phyloP scores from a whole-genome alignment of 2,113 vertebrate genomes.

The Oostethus manadensis region DNA sequence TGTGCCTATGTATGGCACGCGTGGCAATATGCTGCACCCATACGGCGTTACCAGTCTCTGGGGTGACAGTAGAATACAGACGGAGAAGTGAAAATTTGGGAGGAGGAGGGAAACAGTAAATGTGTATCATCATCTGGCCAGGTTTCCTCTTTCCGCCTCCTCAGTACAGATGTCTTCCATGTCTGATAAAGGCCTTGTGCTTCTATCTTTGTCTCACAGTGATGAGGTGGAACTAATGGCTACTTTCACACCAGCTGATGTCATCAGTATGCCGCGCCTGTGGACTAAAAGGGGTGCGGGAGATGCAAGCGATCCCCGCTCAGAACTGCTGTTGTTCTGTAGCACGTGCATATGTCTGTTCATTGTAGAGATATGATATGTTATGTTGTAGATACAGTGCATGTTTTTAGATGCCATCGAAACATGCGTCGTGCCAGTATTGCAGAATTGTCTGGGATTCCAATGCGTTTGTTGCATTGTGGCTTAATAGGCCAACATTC shows the following conservation, averaged over 20 bases:
- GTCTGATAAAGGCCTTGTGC: slow-evolving; percentile 56
- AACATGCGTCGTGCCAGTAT: too few species aligned
- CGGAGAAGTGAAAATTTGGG: slow-evolving; percentile 37
- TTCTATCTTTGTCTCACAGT: slow-evolving; percentile 69
- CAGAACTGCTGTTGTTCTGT: slow-evolving; percentile 35
- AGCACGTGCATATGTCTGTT: not conserved
- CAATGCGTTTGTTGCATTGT: too few species aligned
- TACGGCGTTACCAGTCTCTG: slow-evolving; percentile 42
- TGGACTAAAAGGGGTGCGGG: slow-evolving; percentile 32
- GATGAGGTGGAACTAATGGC: slow-evolving; percentile 73
- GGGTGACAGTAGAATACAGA: slow-evolving; percentile 38
- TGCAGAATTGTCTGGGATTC: too few species aligned
- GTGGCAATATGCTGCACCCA: slow-evolving; percentile 19
- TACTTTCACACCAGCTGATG: slow-evolving; percentile 67
- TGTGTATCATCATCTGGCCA: slow-evolving; percentile 66
- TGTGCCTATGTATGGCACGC: slow-evolving; percentile 9
- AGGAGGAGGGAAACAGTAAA: slow-evolving; percentile 38
- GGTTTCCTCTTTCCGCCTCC: slow-evolving; percentile 56
- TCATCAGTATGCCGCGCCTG: slow-evolving; percentile 57
- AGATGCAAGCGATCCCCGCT: slow-evolving; percentile 39
- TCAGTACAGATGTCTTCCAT: slow-evolving; percentile 64
- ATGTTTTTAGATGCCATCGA: too few species aligned
- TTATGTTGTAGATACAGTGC: too few species aligned
- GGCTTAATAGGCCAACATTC: too few species aligned
- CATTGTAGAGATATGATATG: too few species aligned